phyloP scores from a whole-genome alignment of 2,888 invertebrate species.

The Drosophila robusta region DNA sequence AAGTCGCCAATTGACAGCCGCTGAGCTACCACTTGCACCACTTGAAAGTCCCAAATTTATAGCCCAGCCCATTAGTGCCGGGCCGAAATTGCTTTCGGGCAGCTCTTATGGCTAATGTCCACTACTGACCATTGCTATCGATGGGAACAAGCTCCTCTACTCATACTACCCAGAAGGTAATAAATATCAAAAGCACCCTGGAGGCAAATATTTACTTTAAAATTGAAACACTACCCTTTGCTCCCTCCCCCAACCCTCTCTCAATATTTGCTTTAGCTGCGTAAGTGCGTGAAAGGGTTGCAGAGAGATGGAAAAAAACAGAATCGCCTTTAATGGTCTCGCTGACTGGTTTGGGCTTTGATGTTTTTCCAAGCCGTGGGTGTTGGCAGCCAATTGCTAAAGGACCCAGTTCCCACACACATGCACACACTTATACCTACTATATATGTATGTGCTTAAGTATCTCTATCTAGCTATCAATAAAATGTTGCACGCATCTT shows the following conservation, averaged over 20 bases:
- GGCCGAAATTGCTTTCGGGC: conserved; percentile 66
- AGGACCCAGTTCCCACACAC: conserved; percentile 18
- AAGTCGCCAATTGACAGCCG: conserved; percentile 56
- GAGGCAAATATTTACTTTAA: conserved; percentile 83
- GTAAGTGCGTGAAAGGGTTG: conserved; percentile 79
- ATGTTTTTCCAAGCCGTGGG: conserved; percentile 62
- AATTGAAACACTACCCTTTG: conserved; percentile 65
- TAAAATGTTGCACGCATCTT: conserved; percentile 58
- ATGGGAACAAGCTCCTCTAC: conserved; percentile 12
- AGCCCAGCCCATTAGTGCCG: conserved; percentile 42
- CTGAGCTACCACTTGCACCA: conserved; percentile 31
- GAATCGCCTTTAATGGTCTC: conserved; percentile 66
- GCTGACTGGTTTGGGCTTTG: conserved; percentile 58
- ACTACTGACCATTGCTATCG: conserved; percentile 59
- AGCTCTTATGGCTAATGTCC: conserved; percentile 64
- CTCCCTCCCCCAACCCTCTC: conserved; percentile 1
- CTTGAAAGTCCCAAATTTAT: conserved; percentile 66
- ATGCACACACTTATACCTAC: conserved; percentile 3
- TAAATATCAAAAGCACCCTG: conserved; percentile 83
- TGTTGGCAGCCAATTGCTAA: conserved; percentile 61
- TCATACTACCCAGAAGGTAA: conserved; percentile 62
- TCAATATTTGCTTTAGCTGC: conserved; percentile 52
- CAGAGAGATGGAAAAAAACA: conserved; percentile 25
- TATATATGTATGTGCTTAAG: conserved; percentile 18
- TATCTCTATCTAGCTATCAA: conserved; percentile 55